phyloP scores from a whole-genome alignment of 2,888 invertebrate genomes.

The Tipula helvola region DNA sequence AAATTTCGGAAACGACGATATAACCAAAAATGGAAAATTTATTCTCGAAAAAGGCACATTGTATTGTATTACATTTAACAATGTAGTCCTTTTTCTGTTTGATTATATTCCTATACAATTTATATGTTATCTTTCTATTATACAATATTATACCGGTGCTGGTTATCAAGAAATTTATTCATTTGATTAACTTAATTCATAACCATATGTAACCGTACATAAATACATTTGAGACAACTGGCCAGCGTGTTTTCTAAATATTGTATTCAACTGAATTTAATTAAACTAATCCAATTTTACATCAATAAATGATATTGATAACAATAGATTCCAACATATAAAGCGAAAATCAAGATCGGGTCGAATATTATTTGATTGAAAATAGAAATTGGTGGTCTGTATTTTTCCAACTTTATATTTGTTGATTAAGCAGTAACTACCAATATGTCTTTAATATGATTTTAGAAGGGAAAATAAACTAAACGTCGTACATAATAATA shows the following conservation, averaged over 20 bases:
- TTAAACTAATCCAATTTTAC: not conserved
- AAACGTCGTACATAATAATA: too few species aligned
- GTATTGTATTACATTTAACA: not conserved
- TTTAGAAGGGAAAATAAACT: too few species aligned
- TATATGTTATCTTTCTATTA: not conserved
- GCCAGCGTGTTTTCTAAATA: not conserved
- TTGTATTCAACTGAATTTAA: not conserved
- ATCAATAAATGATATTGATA: not conserved
- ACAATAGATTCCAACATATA: too few species aligned
- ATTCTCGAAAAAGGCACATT: not conserved
- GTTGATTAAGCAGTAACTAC: too few species aligned
- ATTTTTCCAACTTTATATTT: too few species aligned
- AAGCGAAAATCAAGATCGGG: too few species aligned
- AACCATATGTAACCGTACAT: not conserved
- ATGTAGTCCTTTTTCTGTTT: not conserved
- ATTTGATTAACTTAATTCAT: not conserved
- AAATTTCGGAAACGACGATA: not conserved
- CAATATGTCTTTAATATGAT: too few species aligned
- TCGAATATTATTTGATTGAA: too few species aligned
- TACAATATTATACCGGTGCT: not conserved
- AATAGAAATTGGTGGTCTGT: too few species aligned
- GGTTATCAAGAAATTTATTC: not conserved
- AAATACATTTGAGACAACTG: not conserved
- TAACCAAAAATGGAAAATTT: not conserved
- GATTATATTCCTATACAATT: not conserved